These are phyloP conservation scores for Anastrepha obliqua DNA, from an alignment of 1,140 invertebrate species.

Conservation along the genomic window DNA sequence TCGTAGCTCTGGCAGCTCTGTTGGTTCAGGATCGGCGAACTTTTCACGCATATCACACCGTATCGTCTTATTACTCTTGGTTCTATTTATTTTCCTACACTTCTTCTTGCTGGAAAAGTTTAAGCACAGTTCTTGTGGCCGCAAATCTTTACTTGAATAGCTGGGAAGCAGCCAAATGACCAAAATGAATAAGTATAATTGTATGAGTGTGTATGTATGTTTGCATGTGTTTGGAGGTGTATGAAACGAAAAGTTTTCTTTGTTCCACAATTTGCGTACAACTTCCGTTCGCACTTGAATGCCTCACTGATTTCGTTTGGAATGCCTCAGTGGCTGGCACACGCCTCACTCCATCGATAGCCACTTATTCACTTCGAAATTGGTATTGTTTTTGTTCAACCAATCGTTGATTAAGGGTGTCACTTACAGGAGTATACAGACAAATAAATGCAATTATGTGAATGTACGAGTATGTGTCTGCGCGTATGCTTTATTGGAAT, in stretches of 20 bases:
- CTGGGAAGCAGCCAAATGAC: slow-evolving; percentile 37
- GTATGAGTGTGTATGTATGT: background rate
- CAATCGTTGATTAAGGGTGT: slow-evolving; percentile 51
- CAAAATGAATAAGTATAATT: background rate
- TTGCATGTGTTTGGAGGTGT: background rate
- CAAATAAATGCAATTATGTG: slow-evolving; percentile 2
- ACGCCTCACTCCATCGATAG: slow-evolving; percentile 40
- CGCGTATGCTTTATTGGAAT: background rate
- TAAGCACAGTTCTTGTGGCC: slow-evolving; percentile 16
- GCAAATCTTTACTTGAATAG: slow-evolving; percentile 5
- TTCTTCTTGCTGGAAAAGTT: slow-evolving; percentile 29
- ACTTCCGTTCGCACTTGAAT: slow-evolving; percentile 54
- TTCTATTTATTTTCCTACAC: background rate
- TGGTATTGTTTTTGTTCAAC: slow-evolving; percentile 31
- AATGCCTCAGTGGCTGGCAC: slow-evolving; percentile 32
- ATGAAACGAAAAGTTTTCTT: slow-evolving; percentile 22
- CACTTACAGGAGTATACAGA: slow-evolving; percentile 29
- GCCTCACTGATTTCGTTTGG: slow-evolving; percentile 46
- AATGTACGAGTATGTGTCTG: background rate
- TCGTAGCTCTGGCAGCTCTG: background rate
- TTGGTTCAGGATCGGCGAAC: slow-evolving; percentile 24
- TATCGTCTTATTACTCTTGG: slow-evolving; percentile 14
- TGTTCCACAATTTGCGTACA: slow-evolving; percentile 54
- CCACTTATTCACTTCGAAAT: slow-evolving; percentile 17
- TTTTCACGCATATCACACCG: slow-evolving; percentile 54